A percentile compares a stretch with the other conserved stretches of the same genome.
Evolutionary conservation across 2,888 invertebrate species (phyloP).

Genomic region (Ormyrus labotus): DNA sequence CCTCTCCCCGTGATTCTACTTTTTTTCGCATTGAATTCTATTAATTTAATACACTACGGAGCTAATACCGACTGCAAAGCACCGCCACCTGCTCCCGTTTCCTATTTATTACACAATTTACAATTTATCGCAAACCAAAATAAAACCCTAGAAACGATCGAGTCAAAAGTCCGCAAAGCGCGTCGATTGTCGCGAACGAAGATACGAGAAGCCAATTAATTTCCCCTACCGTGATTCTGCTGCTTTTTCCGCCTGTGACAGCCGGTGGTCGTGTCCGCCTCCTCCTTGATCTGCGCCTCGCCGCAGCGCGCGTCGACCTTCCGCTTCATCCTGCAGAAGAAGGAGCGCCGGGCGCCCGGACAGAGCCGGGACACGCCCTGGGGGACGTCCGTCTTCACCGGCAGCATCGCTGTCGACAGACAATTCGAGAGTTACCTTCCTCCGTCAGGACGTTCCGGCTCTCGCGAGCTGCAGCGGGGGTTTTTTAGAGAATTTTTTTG

Average conservation of each 20-base stretch:
- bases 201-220: slow-evolving; percentile 3
- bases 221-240: slow-evolving; percentile 76
- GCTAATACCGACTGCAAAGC: no score
- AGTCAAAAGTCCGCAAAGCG: no score
- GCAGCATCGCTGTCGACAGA: slow-evolving; percentile 86
- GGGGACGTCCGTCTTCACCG: slow-evolving; percentile 90
- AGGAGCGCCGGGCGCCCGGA: slow-evolving; percentile 93
- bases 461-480: no score
- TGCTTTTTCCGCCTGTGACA: slow-evolving; percentile 83
- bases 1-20: not conserved
- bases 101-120: no score
- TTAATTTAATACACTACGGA: no score
- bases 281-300: slow-evolving; percentile 83
- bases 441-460: no score
- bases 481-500: no score
- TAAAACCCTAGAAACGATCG: no score
- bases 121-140: no score
- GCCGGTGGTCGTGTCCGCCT: slow-evolving; percentile 80
- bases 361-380: slow-evolving; percentile 87
- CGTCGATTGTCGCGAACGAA: not conserved
- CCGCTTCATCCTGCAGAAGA: slow-evolving; percentile 95
- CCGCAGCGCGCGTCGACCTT: slow-evolving; percentile 76
- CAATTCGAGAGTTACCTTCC: no score
- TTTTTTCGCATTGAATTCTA: no score
- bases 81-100: no score